Conservation (phyloP, 2,797 vertebrate genomes). For the Prionace glauca region DNA sequence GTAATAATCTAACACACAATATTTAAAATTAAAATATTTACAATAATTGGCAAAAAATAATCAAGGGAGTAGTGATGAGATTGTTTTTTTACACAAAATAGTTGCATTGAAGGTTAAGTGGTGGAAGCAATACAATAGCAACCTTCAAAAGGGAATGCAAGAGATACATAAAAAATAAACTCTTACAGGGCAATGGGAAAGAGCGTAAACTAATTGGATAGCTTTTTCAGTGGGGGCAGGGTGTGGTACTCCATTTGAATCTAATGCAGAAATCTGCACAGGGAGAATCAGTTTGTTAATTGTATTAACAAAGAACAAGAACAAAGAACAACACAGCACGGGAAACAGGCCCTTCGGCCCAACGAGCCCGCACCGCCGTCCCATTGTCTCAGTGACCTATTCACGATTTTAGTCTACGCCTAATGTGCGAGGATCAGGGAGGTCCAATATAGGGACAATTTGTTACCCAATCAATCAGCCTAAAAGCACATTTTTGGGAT, state of each 20-base stretch:
- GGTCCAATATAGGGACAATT: too few relatives aligned
- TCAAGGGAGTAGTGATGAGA: background rate
- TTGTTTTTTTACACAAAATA: background rate
- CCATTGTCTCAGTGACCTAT: too few relatives aligned
- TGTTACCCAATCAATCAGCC: too few relatives aligned
- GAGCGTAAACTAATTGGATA: background rate
- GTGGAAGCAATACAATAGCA: background rate
- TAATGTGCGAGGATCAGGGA: too few relatives aligned
- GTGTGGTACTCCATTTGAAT: too few relatives aligned
- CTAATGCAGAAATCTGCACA: background rate
- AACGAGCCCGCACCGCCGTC: too few relatives aligned
- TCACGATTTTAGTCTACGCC: too few relatives aligned
- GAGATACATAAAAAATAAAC: background rate
- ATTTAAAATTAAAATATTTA: background rate
- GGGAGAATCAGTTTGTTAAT: background rate
- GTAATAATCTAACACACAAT: background rate
- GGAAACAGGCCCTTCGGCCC: too few relatives aligned
- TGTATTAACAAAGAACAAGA: too few relatives aligned
- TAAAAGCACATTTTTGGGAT: too few relatives aligned
- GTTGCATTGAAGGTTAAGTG: background rate
- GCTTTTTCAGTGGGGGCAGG: background rate
- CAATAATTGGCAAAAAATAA: background rate
- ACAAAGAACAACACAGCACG: too few relatives aligned
- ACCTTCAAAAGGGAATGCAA: background rate
- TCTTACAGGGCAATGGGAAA: background rate